phyloP scores from a whole-genome alignment of 2,888 invertebrate species.

The Agrochola lota region DNA sequence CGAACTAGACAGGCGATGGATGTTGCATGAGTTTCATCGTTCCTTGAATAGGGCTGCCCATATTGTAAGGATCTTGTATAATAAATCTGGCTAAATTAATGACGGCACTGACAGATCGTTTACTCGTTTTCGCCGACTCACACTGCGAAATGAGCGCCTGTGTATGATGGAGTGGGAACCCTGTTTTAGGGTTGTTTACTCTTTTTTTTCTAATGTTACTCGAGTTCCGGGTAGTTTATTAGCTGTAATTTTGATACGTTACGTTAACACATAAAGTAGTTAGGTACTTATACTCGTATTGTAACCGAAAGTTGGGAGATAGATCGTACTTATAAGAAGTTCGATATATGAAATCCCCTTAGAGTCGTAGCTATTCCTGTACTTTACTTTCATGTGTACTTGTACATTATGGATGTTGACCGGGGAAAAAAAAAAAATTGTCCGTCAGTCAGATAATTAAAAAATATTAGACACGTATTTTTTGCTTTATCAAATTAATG shows the following conservation, averaged over 20 bases:
- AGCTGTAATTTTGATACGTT: background rate
- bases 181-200: conserved; percentile 60
- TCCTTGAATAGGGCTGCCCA: conserved; percentile 64
- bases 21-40: conserved; percentile 49
- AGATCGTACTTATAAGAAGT: too few relatives aligned
- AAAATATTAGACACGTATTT: too few relatives aligned
- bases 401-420: too few relatives aligned
- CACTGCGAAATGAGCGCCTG: conserved; percentile 80
- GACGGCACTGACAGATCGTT: conserved; percentile 87
- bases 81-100: conserved; percentile 89
- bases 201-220: conserved; percentile 17
- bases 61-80: conserved; percentile 79
- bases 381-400: too few relatives aligned
- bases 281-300: too few relatives aligned
- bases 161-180: conserved; percentile 71
- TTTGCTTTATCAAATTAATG: too few relatives aligned
- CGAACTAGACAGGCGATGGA: conserved; percentile 69
- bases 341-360: too few relatives aligned
- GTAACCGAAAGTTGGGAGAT: too few relatives aligned
- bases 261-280: background rate
- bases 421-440: too few relatives aligned
- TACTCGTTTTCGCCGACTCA: conserved; percentile 85
- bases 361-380: too few relatives aligned
- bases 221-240: conserved; percentile 25
- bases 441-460: too few relatives aligned